phyloP scores from a whole-genome alignment of 1,140 invertebrate species.

The Drosophila takahashii region DNA sequence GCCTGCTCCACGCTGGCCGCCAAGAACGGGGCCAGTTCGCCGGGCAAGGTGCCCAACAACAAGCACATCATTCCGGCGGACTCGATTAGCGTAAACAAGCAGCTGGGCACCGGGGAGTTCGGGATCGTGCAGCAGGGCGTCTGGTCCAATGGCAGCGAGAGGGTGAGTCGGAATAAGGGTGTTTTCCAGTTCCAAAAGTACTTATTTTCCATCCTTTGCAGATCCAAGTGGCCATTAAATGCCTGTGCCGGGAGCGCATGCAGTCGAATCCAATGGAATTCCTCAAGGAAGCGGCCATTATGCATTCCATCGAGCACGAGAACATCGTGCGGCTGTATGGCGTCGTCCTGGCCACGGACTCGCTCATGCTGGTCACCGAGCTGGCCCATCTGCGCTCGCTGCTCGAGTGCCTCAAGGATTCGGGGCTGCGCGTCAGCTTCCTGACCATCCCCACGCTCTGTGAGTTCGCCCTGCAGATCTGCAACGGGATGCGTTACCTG shows the following conservation, averaged over 20 bases:
- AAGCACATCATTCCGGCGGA: conserved; percentile 98
- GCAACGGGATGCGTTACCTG: conserved; percentile 98
- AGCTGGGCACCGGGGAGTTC: conserved; percentile 98
- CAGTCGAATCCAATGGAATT: conserved; percentile 98
- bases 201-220: conserved; percentile 68
- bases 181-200: background rate
- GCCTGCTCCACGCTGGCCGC: conserved; percentile 53
- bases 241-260: conserved; percentile 96
- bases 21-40: conserved; percentile 65
- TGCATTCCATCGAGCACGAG: conserved; percentile 98
- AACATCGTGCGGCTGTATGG: conserved; percentile 98
- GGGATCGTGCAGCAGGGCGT: conserved; percentile 98
- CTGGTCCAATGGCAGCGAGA: conserved; percentile 97
- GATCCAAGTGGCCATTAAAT: conserved; percentile 99
- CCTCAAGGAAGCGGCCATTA: conserved; percentile 98
- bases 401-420: conserved; percentile 97
- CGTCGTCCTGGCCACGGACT: conserved; percentile 97
- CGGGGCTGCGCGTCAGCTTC: conserved; percentile 94
- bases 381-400: conserved; percentile 97
- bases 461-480: conserved; percentile 97
- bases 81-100: conserved; percentile 96
- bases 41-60: conserved; percentile 88
- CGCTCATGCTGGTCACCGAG: conserved; percentile 98
- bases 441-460: conserved; percentile 93
- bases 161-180: conserved; percentile 86